Base-by-base conservation (phyloP, 2,797 vertebrate genomes). In the Centroberyx gerrardi region DNA sequence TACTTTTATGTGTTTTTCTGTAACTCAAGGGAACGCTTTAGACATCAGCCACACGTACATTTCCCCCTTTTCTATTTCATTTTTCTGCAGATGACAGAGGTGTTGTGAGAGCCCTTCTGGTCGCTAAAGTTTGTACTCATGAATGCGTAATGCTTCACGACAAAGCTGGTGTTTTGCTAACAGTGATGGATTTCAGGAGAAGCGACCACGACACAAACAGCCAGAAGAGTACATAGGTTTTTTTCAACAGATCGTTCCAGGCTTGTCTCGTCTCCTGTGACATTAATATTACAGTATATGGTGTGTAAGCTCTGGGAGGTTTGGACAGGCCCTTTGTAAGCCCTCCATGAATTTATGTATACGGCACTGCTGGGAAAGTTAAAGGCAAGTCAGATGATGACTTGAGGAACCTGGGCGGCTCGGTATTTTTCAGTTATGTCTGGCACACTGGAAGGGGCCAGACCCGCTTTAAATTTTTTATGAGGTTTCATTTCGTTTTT, bases 291-390 rank as follows among this genome's bases (percentile, higher is more conserved):
- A 9, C n/a, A 72, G 31, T 2, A 2, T 40, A 4, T n/a, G 38
- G 54, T 52, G 67, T 80, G 54, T 71, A 3, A 1, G 5, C 29
- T 49, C 29, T 60, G 51, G 46, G 58, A 17, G 17, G 53, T 52
- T 64, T 58, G 55, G 64, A 70, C 42, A 46, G 49, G 46, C 31
- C 40, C 1, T 6, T 71, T 64, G 49, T 70, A 51, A 66, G 17
- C 3, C 28, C 2, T 2, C 0, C 15, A 12, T 36, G 13, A 62
- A 56, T 27, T 38, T 58, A 14, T 56, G 68, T 63, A 18, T 15
- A 38, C 46, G 3, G 29, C 56, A 46, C 0, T 0, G 44, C 48
- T 17, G 31, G 15, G 61, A 15, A 51, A 3, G 65, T 36, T 62
- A 4, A 36, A 22, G 29, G 61, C 12, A 54, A 36, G 8, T 52